phyloP scores from a whole-genome alignment of 2,888 invertebrate genomes.

The Drosophila ustulata region DNA sequence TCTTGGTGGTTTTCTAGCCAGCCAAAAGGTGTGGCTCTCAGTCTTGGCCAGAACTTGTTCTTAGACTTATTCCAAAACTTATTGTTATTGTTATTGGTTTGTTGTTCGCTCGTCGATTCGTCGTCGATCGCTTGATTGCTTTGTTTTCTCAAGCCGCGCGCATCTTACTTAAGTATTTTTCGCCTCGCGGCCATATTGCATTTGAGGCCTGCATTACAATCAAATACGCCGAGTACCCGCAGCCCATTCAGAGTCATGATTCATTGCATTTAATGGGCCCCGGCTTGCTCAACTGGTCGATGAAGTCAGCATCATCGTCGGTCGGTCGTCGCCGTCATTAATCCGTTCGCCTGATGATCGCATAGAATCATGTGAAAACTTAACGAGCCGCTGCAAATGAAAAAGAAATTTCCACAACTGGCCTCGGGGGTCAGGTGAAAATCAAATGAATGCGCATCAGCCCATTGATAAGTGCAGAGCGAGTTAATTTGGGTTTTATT shows the following conservation, averaged over 20 bases:
- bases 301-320: slow-evolving; percentile 59
- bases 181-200: slow-evolving; percentile 29
- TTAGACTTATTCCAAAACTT: slow-evolving; percentile 25
- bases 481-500: slow-evolving; percentile 76
- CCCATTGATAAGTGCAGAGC: slow-evolving; percentile 63
- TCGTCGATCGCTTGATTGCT: slow-evolving; percentile 1
- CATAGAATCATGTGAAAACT: slow-evolving; percentile 52
- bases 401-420: slow-evolving; percentile 55
- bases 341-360: slow-evolving; percentile 24
- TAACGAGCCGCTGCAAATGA: slow-evolving; percentile 64
- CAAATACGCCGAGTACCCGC: slow-evolving; percentile 22
- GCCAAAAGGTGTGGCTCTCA: slow-evolving; percentile 64
- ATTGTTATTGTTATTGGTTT: slow-evolving; percentile 14
- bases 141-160: slow-evolving; percentile 11
- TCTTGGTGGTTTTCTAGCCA: slow-evolving; percentile 52
- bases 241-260: slow-evolving; percentile 56
- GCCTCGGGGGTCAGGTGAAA: slow-evolving; percentile 54
- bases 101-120: background rate
- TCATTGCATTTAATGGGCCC: slow-evolving; percentile 69
- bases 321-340: slow-evolving; percentile 21
- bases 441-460: slow-evolving; percentile 30
- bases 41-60: slow-evolving; percentile 66
- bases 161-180: slow-evolving; percentile 12
- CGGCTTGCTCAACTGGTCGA: slow-evolving; percentile 25
- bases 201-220: slow-evolving; percentile 29